Evolutionary conservation across 2,888 invertebrate genomes (phyloP).

Genomic region (Troides helena): DNA sequence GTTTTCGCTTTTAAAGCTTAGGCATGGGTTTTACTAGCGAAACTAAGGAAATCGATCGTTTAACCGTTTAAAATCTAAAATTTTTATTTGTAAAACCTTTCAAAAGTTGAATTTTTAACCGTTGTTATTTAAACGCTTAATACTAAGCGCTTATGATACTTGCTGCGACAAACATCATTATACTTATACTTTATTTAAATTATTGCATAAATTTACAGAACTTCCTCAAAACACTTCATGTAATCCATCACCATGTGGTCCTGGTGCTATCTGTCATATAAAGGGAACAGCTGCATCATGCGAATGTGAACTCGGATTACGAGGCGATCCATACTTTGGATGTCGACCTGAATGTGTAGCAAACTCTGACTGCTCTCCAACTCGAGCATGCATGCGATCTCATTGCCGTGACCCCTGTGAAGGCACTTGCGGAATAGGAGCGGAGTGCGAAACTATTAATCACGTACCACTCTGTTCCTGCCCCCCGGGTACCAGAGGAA

Average conservation of each 20-base stretch:
- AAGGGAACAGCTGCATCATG: constrained; percentile 86
- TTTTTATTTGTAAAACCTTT: constrained; percentile 23
- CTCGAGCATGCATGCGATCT: constrained; percentile 89
- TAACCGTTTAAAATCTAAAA: constrained; percentile 34
- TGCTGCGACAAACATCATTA: constrained; percentile 40
- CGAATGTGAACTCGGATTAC: constrained; percentile 85
- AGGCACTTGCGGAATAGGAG: constrained; percentile 90
- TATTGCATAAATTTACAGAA: constrained; percentile 51
- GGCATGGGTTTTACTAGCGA: constrained; percentile 78
- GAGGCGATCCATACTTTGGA: constrained; percentile 87
- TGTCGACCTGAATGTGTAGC: constrained; percentile 92
- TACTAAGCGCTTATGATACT: constrained; percentile 53
- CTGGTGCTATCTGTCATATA: constrained; percentile 89
- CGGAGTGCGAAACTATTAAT: constrained; percentile 87
- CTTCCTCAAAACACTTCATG: constrained; percentile 85
- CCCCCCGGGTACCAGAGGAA: constrained; percentile 84
- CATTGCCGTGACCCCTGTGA: constrained; percentile 92
- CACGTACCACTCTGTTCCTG: constrained; percentile 86
- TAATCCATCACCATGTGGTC: constrained; percentile 90
- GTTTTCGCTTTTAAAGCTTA: constrained; percentile 76
- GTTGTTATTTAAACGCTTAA: constrained; percentile 33
- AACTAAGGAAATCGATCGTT: constrained; percentile 53
- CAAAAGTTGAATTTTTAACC: constrained; percentile 26
- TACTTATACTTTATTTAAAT: constrained; percentile 28
- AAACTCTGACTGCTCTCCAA: constrained; percentile 92